Evolutionary conservation across 2,888 invertebrate species (phyloP).

Genomic region (Tuberolachnus salignus): DNA sequence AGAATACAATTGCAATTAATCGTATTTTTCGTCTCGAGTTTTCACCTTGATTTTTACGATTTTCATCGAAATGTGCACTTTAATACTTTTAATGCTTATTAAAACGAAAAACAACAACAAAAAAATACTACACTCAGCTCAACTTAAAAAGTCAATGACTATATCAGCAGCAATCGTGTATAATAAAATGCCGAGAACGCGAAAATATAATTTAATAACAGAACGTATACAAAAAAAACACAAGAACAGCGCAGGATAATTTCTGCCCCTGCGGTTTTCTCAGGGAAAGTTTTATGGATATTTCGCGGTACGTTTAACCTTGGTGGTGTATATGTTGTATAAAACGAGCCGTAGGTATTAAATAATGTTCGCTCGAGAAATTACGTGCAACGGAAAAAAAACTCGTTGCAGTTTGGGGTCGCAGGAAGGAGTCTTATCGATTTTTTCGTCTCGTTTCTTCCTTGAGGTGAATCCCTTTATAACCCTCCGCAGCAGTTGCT

Average conservation of each 20-base stretch:
- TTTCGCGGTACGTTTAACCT: slow-evolving; percentile 28
- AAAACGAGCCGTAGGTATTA: slow-evolving; percentile 18
- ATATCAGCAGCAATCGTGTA: no score
- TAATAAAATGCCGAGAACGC: no score
- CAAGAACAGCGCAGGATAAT: background rate
- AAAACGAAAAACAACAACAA: no score
- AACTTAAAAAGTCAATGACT: no score
- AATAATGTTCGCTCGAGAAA: slow-evolving; percentile 43
- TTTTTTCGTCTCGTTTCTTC: slow-evolving; percentile 45
- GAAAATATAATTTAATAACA: no score
- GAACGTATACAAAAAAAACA: background rate
- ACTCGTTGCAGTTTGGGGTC: slow-evolving; percentile 34
- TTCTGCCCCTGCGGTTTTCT: background rate
- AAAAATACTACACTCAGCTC: no score
- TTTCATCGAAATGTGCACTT: no score
- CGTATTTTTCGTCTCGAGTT: no score
- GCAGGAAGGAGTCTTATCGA: slow-evolving; percentile 39
- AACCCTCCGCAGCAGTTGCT: background rate
- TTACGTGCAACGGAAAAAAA: slow-evolving; percentile 21
- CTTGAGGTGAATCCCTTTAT: slow-evolving; percentile 52
- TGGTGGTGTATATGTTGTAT: background rate
- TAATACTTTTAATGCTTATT: no score
- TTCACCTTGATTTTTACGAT: no score
- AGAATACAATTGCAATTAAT: no score
- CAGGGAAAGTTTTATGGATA: slow-evolving; percentile 9